Conservation (phyloP, 2,113 vertebrate genomes). For the Ahaetulla prasina region DNA sequence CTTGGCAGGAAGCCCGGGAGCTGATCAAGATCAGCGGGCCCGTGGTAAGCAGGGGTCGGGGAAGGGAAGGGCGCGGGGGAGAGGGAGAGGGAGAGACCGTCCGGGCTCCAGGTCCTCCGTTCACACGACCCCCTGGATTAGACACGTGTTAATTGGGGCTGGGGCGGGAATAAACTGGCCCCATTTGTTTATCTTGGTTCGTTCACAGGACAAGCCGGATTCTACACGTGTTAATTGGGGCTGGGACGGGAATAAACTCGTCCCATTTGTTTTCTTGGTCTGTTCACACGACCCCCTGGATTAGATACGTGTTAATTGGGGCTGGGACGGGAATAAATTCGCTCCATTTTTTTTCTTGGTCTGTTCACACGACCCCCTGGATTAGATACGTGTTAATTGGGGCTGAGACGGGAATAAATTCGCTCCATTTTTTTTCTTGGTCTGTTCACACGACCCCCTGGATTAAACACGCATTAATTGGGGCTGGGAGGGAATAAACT, state of each 20-base stretch:
- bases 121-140: background rate
- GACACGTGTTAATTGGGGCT: background rate
- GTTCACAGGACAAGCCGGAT: background rate
- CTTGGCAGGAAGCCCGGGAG: background rate
- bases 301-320: background rate
- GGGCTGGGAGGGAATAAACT: background rate
- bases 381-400: background rate
- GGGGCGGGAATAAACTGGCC: background rate
- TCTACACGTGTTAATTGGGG: background rate
- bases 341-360: no score
- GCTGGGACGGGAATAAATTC: background rate
- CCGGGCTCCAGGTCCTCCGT: background rate
- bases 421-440: background rate
- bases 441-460: no score
- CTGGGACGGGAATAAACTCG: background rate
- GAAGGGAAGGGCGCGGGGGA: background rate
- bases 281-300: background rate
- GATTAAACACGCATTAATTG: background rate
- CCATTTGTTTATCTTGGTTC: no score
- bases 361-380: background rate
- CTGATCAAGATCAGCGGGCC: conserved; percentile 30
- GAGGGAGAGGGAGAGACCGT: background rate
- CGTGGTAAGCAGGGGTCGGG: conserved; percentile 41
- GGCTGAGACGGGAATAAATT: background rate
- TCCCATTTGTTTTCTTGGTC: background rate